Conservation (phyloP, 2,888 invertebrate species). For the Norana najaformis region DNA sequence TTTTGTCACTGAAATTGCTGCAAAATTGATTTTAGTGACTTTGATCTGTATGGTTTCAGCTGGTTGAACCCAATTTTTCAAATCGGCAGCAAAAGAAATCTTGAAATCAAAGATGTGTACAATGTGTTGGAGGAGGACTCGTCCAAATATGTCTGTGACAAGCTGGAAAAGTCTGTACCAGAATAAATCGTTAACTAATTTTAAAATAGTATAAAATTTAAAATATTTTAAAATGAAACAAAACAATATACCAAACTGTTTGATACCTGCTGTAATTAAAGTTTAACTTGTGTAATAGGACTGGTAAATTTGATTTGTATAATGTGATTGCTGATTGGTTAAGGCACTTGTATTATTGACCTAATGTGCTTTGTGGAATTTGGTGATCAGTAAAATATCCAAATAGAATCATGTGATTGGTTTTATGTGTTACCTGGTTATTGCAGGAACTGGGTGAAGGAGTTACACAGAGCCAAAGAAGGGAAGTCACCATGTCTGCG, state of each 20-base stretch:
- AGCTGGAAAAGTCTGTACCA: conserved; percentile 51
- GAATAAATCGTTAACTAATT: neutral
- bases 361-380: conserved; percentile 4
- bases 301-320: too few species aligned
- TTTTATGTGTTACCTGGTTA: neutral
- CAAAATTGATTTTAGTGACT: neutral
- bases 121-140: conserved; percentile 55
- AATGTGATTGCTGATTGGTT: too few species aligned
- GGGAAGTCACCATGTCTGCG: conserved; percentile 65
- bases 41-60: conserved; percentile 45
- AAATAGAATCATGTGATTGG: too few species aligned
- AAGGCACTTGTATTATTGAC: too few species aligned
- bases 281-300: neutral
- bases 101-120: conserved; percentile 58
- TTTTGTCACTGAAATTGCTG: neutral
- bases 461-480: conserved; percentile 67
- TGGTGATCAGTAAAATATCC: too few species aligned
- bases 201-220: neutral
- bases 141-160: conserved; percentile 50
- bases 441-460: conserved; percentile 68
- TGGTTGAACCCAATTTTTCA: conserved; percentile 59
- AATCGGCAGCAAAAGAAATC: conserved; percentile 53
- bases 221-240: neutral
- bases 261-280: neutral
- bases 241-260: neutral